A percentile compares a stretch with the other conserved stretches of the same genome.
These are phyloP conservation scores for Drosophila bunnanda DNA, from an alignment of 2,888 invertebrate species.

Conservation along the genomic window DNA sequence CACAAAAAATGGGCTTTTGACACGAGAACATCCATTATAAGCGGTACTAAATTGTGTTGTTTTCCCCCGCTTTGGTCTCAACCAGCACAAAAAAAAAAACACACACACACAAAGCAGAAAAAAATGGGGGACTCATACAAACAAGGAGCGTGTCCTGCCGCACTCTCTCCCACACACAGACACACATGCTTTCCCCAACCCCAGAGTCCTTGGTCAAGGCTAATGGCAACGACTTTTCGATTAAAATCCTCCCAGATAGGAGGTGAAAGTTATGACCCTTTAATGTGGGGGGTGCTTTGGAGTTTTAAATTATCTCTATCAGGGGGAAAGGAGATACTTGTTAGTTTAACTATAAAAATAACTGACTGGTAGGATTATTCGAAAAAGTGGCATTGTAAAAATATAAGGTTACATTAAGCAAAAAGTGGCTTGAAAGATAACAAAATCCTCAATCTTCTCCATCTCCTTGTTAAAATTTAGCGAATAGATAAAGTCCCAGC, in stretches of 20 bases:
- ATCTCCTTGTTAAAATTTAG: not conserved
- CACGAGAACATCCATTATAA: slow-evolving; percentile 79
- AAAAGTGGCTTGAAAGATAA: not conserved
- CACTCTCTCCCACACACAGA: slow-evolving; percentile 14
- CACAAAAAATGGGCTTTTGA: slow-evolving; percentile 78
- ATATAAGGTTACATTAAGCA: not conserved
- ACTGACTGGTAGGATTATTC: not conserved
- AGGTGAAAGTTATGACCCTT: not conserved
- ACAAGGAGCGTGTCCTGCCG: slow-evolving; percentile 28
- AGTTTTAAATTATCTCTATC: slow-evolving; percentile 1
- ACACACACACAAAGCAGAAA: slow-evolving; percentile 6
- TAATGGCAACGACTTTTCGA: slow-evolving; percentile 30
- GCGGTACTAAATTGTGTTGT: slow-evolving; percentile 81
- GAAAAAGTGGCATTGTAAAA: no score
- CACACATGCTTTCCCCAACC: not conserved
- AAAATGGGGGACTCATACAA: slow-evolving; percentile 17
- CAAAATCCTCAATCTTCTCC: not conserved
- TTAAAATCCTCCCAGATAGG: not conserved
- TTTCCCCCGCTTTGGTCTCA: slow-evolving; percentile 28
- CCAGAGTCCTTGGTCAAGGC: slow-evolving; percentile 6
- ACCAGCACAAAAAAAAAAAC: slow-evolving; percentile 1
- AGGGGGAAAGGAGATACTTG: not conserved
- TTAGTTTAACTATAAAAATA: no score
- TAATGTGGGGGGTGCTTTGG: not conserved
- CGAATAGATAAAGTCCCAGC: not conserved